These are phyloP conservation scores for Syngnathus acus DNA, from an alignment of 2,797 vertebrate genomes.

Conservation along the genomic window DNA sequence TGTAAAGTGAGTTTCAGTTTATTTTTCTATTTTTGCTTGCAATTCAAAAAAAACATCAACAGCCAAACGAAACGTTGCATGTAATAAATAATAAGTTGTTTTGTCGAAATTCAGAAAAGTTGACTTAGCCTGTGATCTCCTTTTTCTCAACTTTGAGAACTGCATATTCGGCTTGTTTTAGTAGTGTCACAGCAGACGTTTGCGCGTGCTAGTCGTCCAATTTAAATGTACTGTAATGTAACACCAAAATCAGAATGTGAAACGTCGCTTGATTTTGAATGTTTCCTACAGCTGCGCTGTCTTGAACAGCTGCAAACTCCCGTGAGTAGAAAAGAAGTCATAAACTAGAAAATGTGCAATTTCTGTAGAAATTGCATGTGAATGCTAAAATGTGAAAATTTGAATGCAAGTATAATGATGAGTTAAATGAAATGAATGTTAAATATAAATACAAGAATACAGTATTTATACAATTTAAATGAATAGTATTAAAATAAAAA, in stretches of 20 bases:
- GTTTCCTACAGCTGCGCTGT: conserved; percentile 1
- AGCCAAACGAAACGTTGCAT: too few species aligned
- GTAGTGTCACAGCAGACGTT: neutral
- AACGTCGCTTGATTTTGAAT: neutral
- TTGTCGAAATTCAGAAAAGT: neutral
- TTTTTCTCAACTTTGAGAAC: neutral
- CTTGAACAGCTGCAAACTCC: conserved; percentile 19
- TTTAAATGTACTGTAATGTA: neutral
- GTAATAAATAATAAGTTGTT: neutral
- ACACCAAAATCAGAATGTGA: conserved; percentile 19
- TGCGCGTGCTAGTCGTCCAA: neutral
- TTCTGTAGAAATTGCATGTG: too few species aligned
- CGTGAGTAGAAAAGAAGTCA: neutral
- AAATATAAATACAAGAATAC: too few species aligned
- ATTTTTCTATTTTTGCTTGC: too few species aligned
- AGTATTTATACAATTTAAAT: too few species aligned
- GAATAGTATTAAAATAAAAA: too few species aligned
- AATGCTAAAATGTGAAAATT: too few species aligned
- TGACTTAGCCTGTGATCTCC: neutral
- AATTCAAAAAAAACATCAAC: too few species aligned
- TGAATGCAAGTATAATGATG: too few species aligned
- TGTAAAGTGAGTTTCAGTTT: too few species aligned
- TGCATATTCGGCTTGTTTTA: neutral
- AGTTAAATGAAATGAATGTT: too few species aligned
- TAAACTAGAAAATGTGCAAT: neutral